Evolutionary conservation across 2,797 vertebrate genomes (phyloP), one percentile per base, ranked within the genome.

Genomic region (Alfaro cultratus): DNA sequence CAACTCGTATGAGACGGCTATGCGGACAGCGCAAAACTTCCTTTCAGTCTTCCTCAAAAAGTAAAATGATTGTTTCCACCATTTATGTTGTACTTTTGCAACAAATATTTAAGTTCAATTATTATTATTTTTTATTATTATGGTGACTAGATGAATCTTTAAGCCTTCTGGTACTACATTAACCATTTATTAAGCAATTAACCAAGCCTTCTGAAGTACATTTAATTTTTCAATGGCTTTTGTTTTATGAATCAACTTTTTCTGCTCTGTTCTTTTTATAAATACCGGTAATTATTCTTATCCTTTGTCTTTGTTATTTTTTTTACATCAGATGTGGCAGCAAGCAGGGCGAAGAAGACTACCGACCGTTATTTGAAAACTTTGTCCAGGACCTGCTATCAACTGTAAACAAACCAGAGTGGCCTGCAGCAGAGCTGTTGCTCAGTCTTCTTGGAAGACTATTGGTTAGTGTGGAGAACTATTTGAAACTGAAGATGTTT

Each of bases 21-120:
- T 99, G 97, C 96, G 98, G 95, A 98, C 98, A 23, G 98, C 98
- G 80, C 98, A 99, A 92, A 99, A 99, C 90, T 99, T 99, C 92
- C 97, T 99, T 86, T 99, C 98, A 4, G 97, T 99, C 92, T 99
- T 99, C 85, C 97, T 99, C 85, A 99, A 99, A 93, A 99, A 99
- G 98, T 99, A 93, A 71, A 45, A 96, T 94, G 93, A 87, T 23
- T 8, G 0, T 43, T 77, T 8, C 13, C 21, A 31, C 47, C 36
- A 16, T 6, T 29, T 23, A 21, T 34, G 13, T 34, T 21, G 11
- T 72, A 34, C 11, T 15, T 76, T 45, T 36, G 53, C 39, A 34
- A 53, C 43, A 23, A n/a, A 47, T 12, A 23, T 73, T 62, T 60
- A 26, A 26, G 34, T 26, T 72, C 5, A 43, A 29, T 43, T 46